A percentile compares a stretch with the other conserved stretches of the same genome.
These are phyloP conservation scores for Halocaridina rubra DNA, from an alignment of 2,888 invertebrate genomes.

Conservation along the genomic window DNA sequence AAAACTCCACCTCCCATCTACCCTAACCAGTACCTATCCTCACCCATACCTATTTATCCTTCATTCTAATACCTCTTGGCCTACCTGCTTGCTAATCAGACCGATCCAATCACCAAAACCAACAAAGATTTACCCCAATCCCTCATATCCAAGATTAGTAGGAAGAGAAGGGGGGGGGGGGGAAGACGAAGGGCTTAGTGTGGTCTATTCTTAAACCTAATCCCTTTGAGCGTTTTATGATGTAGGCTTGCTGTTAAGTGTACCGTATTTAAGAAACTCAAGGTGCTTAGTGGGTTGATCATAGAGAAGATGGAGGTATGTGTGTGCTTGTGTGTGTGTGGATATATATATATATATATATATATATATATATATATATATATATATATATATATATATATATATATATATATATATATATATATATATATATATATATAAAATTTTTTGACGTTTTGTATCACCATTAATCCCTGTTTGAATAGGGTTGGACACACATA, in stretches of 20 bases:
- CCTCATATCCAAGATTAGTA: slow-evolving; percentile 29
- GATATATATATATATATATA: not conserved
- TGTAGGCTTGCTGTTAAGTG: slow-evolving; percentile 1
- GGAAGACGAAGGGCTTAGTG: not conserved
- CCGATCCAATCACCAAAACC: slow-evolving; percentile 53
- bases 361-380: not conserved
- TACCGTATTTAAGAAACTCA: not conserved
- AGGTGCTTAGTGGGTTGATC: not conserved
- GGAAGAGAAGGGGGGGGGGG: not conserved
- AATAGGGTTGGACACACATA: no score
- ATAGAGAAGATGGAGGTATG: not conserved
- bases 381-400: no score
- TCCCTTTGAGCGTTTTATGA: slow-evolving; percentile 12
- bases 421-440: no score
- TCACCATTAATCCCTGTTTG: no score
- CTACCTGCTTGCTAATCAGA: slow-evolving; percentile 44
- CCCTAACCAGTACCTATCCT: not conserved
- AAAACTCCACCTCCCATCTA: not conserved
- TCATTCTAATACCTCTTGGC: not conserved
- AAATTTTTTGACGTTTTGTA: no score
- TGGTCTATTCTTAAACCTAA: not conserved
- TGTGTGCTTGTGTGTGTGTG: not conserved
- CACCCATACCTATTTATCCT: not conserved
- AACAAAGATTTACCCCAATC: slow-evolving; percentile 38
- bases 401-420: no score